A percentile compares a stretch with the other conserved stretches of the same genome.
These are phyloP conservation scores for Vannuccia rotundouncinata DNA, from an alignment of 2,888 invertebrate genomes.

Conservation along the genomic window DNA sequence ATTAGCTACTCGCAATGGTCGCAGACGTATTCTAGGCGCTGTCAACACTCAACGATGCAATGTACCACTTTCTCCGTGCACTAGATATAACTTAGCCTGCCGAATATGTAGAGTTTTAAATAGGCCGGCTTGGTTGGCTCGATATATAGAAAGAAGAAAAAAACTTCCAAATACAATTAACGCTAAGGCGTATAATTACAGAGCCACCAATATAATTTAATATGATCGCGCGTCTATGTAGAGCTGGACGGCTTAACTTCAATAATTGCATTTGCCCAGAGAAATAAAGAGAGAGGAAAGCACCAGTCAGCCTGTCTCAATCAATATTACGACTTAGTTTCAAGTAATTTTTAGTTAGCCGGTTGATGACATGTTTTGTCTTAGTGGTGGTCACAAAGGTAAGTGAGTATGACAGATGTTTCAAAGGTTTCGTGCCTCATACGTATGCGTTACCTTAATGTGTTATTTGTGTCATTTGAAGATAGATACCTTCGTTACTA, in stretches of 20 bases:
- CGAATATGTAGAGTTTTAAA: background rate
- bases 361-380: background rate
- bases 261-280: conserved; percentile 19
- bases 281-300: background rate
- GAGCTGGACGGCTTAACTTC: background rate
- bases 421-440: too few relatives aligned
- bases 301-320: background rate
- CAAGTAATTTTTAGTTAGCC: background rate
- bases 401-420: too few relatives aligned
- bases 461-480: too few relatives aligned
- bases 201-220: conserved; percentile 20
- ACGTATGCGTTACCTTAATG: too few relatives aligned
- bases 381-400: too few relatives aligned
- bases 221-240: background rate
- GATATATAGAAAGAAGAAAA: background rate
- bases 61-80: background rate
- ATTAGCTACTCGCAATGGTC: background rate
- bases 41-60: background rate
- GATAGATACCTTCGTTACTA: too few relatives aligned
- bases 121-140: background rate
- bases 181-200: conserved; percentile 19
- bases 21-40: too few relatives aligned
- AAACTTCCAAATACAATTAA: conserved; percentile 8
- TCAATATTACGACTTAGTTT: background rate
- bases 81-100: background rate